Percentiles rank a stretch among this genome's conserved stretches.
Conservation (phyloP, 2,888 invertebrate species). For the Tenthredo scrophulariae region DNA sequence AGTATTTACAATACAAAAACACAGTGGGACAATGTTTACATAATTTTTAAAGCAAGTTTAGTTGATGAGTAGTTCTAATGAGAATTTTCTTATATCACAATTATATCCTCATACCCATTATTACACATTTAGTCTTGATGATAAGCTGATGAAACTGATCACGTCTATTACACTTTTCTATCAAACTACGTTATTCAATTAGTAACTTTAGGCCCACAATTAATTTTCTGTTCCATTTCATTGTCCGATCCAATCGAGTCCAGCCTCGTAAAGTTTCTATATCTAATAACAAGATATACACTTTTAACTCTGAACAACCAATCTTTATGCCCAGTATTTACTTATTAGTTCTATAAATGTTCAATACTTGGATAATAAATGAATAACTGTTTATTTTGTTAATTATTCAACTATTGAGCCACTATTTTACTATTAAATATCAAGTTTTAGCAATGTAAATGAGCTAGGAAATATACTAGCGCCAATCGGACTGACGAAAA, state of each 20-base stretch:
- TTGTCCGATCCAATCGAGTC: background rate
- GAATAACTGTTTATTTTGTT: background rate
- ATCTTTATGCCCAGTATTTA: conserved; percentile 10
- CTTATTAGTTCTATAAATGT: background rate
- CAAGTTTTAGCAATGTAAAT: background rate
- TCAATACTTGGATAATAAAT: background rate
- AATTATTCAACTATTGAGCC: background rate
- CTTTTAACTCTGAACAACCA: background rate
- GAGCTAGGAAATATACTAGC: background rate
- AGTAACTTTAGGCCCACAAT: background rate
- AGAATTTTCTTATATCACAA: conserved; percentile 4
- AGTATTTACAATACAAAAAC: background rate
- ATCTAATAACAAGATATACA: background rate
- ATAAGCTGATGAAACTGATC: conserved; percentile 19
- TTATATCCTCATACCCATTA: conserved; percentile 37
- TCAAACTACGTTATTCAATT: conserved; percentile 8
- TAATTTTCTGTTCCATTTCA: background rate
- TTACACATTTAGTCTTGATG: conserved; percentile 11
- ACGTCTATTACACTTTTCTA: background rate
- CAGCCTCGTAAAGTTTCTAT: background rate
- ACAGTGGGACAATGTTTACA: conserved; percentile 8
- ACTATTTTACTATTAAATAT: background rate
- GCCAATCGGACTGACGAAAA: too few species aligned
- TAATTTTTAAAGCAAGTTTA: conserved; percentile 33
- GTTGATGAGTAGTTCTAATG: conserved; percentile 16